phyloP scores from a whole-genome alignment of 2,797 vertebrate genomes.

The Selene dorsalis region DNA sequence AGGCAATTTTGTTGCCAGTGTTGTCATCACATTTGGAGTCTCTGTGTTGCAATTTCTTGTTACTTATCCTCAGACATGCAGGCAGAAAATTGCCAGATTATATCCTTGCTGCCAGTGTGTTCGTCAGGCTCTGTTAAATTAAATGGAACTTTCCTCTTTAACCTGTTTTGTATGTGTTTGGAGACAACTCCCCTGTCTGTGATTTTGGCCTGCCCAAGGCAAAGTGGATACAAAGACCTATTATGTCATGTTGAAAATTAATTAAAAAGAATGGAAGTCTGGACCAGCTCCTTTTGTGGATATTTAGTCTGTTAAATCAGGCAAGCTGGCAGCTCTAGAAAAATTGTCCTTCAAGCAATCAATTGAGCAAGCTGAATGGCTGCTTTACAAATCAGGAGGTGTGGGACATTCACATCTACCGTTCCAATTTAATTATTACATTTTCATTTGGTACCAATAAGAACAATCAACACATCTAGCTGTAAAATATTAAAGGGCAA shows the following conservation, averaged over 20 bases:
- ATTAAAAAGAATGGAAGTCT: slow-evolving; percentile 32
- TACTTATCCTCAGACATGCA: not conserved
- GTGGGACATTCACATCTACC: slow-evolving; percentile 7
- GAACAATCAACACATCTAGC: not conserved
- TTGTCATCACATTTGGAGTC: not conserved
- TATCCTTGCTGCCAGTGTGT: not conserved
- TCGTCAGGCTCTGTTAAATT: slow-evolving; percentile 6
- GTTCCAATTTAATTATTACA: slow-evolving; percentile 22
- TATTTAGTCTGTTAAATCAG: slow-evolving; percentile 33
- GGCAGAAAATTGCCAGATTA: slow-evolving; percentile 4
- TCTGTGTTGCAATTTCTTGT: not conserved
- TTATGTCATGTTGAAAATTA: slow-evolving; percentile 40
- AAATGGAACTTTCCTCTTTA: slow-evolving; percentile 7
- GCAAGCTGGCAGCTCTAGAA: slow-evolving; percentile 36
- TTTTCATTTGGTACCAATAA: slow-evolving; percentile 34
- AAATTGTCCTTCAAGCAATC: slow-evolving; percentile 30
- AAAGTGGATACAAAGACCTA: slow-evolving; percentile 41
- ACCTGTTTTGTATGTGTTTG: not conserved
- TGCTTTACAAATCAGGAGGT: slow-evolving; percentile 24
- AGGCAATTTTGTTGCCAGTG: not conserved
- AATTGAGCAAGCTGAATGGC: slow-evolving; percentile 23
- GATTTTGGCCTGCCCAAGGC: slow-evolving; percentile 16
- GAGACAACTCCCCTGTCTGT: slow-evolving; percentile 17
- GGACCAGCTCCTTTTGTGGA: slow-evolving; percentile 42
- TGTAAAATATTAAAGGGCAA: not conserved